Conservation (phyloP, 2,113 vertebrate species). For the Psittacara wagleri region DNA sequence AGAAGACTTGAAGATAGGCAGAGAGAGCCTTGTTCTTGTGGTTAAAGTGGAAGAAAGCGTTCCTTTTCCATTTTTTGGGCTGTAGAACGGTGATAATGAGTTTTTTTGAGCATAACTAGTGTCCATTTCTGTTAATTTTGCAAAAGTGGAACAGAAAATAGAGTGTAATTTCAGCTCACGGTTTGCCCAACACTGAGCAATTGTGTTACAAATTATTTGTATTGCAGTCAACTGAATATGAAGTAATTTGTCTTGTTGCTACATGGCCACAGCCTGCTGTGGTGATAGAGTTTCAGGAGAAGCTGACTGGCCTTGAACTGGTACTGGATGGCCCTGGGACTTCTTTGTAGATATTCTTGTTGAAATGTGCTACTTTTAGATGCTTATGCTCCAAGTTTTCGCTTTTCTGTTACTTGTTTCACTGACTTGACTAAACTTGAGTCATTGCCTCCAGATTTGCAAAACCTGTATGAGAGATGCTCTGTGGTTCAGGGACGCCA, state of each 20-base stretch:
- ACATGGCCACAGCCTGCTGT: rapidly evolving
- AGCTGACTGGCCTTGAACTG: not conserved
- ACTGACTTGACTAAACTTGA: not conserved
- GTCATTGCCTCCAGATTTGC: not conserved
- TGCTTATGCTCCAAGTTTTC: not conserved
- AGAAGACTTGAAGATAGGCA: not conserved
- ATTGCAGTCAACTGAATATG: not conserved
- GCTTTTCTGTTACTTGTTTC: not conserved
- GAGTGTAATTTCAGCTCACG: not conserved
- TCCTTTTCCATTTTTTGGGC: not conserved
- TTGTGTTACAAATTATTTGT: not conserved
- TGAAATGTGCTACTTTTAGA: not conserved
- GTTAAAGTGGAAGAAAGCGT: not conserved
- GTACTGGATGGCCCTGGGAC: not conserved
- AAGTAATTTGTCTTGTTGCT: not conserved
- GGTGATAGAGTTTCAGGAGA: not conserved
- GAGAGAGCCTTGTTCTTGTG: not conserved
- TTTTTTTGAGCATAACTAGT: not conserved
- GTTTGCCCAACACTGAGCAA: not conserved
- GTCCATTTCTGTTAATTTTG: not conserved
- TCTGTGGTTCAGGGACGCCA: not conserved
- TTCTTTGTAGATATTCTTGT: not conserved
- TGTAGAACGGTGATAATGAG: not conserved
- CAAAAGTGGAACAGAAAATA: not conserved
- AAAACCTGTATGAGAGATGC: not conserved